Evolutionary conservation across 2,113 vertebrate genomes (phyloP).

Genomic region (Halichoerus grypus): DNA sequence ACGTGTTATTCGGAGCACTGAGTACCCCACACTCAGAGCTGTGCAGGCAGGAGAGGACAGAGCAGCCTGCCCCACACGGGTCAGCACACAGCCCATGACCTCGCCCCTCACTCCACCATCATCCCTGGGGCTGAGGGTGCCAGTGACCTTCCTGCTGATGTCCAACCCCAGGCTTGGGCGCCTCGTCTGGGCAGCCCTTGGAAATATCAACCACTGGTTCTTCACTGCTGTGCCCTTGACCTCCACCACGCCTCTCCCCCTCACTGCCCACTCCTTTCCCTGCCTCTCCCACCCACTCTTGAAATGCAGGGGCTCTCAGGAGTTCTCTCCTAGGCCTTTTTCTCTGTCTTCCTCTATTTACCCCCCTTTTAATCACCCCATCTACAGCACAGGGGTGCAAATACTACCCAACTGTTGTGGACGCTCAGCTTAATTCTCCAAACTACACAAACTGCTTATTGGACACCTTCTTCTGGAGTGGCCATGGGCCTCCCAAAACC

Average conservation of each 20-base stretch:
- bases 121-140: fast-evolving
- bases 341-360: neutral
- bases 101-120: fast-evolving
- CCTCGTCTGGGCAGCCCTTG: neutral
- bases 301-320: neutral
- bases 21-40: neutral
- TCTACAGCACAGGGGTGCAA: neutral
- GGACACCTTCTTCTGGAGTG: neutral
- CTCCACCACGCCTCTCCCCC: neutral
- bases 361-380: neutral
- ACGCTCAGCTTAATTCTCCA: neutral
- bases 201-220: neutral
- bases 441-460: neutral
- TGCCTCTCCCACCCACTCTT: neutral
- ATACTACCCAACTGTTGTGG: neutral
- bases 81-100: fast-evolving
- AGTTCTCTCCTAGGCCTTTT: neutral
- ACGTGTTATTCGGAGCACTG: fast-evolving
- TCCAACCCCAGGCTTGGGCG: neutral
- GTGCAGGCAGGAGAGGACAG: neutral
- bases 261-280: neutral
- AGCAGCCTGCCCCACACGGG: fast-evolving
- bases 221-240: neutral
- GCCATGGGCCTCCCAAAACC: fast-evolving
- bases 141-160: neutral